These are phyloP conservation scores for Eupithecia dodoneata DNA, from an alignment of 2,888 invertebrate species.

Conservation along the genomic window DNA sequence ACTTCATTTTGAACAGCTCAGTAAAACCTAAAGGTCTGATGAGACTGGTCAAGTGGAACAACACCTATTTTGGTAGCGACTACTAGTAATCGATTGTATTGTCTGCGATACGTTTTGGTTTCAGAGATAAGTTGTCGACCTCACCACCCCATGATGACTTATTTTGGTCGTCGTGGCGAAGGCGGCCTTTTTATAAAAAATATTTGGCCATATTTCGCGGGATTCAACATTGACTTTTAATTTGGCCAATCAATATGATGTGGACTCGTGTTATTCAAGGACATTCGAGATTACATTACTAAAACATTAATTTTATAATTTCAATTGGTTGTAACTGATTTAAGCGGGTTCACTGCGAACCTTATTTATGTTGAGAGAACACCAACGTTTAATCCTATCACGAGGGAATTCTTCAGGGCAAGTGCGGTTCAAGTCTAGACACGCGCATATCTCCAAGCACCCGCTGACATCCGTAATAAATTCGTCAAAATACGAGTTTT, in stretches of 20 bases:
- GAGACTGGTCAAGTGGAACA: conserved; percentile 56
- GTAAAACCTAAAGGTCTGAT: conserved; percentile 42
- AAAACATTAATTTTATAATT: not conserved
- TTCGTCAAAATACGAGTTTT: too few species aligned
- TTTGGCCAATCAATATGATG: conserved; percentile 24
- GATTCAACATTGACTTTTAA: conserved; percentile 27
- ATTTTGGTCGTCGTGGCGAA: conserved; percentile 26
- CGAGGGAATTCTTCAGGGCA: too few species aligned
- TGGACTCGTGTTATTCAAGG: not conserved
- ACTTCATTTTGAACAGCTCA: conserved; percentile 22
- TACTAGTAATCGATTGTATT: conserved; percentile 67
- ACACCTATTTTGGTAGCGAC: conserved; percentile 72
- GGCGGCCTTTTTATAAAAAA: conserved; percentile 28
- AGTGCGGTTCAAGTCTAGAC: too few species aligned
- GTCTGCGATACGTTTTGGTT: conserved; percentile 45
- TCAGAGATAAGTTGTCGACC: conserved; percentile 29
- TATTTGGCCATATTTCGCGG: conserved; percentile 23
- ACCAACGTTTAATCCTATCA: too few species aligned
- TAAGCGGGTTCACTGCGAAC: too few species aligned
- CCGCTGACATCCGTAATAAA: too few species aligned
- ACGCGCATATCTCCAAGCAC: too few species aligned
- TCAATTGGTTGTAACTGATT: not conserved
- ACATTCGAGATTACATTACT: not conserved
- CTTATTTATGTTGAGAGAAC: too few species aligned
- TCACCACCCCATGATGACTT: conserved; percentile 30